A percentile compares a stretch with the other conserved stretches of the same genome.
phyloP scores from a whole-genome alignment of 1,140 invertebrate species.

The Magallana angulata region DNA sequence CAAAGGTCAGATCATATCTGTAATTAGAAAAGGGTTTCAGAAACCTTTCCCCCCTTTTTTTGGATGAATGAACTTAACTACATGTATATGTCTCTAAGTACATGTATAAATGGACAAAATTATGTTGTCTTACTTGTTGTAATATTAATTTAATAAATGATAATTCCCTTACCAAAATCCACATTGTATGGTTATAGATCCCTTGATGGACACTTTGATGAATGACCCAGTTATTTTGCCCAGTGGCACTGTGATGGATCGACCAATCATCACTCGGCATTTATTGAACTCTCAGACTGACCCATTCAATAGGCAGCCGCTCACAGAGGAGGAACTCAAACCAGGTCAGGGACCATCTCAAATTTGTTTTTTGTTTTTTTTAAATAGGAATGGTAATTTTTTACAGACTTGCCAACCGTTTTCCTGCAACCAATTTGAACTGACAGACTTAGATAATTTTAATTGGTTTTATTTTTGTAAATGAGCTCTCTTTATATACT shows the following conservation, averaged over 20 bases:
- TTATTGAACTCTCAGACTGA: constrained; percentile 97
- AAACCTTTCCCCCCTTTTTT: too few relatives aligned
- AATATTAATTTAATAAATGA: too few relatives aligned
- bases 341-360: constrained; percentile 82
- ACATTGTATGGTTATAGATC: constrained; percentile 83
- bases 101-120: too few relatives aligned
- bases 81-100: too few relatives aligned
- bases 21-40: too few relatives aligned
- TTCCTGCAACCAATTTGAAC: too few relatives aligned
- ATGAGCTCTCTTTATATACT: too few relatives aligned
- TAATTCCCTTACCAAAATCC: neutral
- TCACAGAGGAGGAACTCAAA: constrained; percentile 92
- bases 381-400: neutral
- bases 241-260: constrained; percentile 96
- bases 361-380: neutral
- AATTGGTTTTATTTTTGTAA: too few relatives aligned
- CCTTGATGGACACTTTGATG: constrained; percentile 98
- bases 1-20: constrained; percentile 81
- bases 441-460: too few relatives aligned
- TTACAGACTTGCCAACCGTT: too few relatives aligned
- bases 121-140: too few relatives aligned
- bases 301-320: constrained; percentile 96
- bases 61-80: too few relatives aligned
- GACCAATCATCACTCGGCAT: constrained; percentile 94
- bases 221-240: constrained; percentile 96